A percentile compares a stretch with the other conserved stretches of the same genome.
Conservation (phyloP, 2,113 vertebrate genomes). For the Lanius ludovicianus region DNA sequence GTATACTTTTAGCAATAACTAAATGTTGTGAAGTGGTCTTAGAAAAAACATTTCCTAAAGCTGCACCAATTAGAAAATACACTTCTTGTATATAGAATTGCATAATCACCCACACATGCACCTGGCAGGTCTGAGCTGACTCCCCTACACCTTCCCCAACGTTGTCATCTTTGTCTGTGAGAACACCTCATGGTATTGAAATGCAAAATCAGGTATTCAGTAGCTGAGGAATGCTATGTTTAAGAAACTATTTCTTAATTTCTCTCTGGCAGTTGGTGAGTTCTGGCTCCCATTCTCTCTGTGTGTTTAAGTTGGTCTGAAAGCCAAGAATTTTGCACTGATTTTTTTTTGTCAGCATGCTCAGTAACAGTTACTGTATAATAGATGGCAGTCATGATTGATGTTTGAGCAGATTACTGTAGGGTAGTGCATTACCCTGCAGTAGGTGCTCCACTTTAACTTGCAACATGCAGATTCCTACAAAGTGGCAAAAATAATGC, state of each 20-base stretch:
- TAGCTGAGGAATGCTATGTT: not conserved
- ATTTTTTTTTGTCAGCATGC: not conserved
- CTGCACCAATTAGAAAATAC: not conserved
- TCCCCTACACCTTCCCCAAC: accelerated
- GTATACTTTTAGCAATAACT: not conserved
- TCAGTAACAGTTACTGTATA: not conserved
- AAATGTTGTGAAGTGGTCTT: not conserved
- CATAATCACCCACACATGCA: not conserved
- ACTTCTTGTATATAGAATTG: not conserved
- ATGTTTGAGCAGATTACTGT: not conserved
- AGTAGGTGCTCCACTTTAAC: not conserved
- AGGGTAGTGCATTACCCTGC: not conserved
- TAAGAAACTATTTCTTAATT: not conserved
- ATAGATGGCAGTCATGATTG: not conserved
- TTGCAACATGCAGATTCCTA: not conserved
- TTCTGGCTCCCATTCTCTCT: not conserved
- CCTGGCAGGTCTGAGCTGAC: not conserved
- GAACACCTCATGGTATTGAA: not conserved
- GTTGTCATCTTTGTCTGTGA: not conserved
- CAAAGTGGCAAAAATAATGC: not conserved
- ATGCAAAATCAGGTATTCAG: not conserved
- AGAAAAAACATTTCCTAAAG: not conserved
- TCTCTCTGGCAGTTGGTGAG: not conserved
- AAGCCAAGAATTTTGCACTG: not conserved
- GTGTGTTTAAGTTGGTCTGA: not conserved